These are phyloP conservation scores for Chaetodon auriga DNA, from an alignment of 2,113 vertebrate species.

Conservation along the genomic window DNA sequence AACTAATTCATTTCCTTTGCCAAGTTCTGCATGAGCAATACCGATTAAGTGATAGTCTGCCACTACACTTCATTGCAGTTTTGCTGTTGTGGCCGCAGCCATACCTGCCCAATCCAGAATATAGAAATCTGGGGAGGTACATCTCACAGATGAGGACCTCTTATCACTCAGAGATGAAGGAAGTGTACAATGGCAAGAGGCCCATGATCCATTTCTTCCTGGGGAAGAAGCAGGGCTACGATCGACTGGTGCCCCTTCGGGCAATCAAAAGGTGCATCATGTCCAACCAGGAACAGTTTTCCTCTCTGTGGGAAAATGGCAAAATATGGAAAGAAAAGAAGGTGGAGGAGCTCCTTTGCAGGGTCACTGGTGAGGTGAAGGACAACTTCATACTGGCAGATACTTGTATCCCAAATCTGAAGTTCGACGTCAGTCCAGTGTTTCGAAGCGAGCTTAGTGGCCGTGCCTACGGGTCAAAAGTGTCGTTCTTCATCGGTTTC, in stretches of 20 bases:
- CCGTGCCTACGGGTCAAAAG: background rate
- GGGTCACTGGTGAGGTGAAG: constrained; percentile 52
- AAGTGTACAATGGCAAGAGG: constrained; percentile 65
- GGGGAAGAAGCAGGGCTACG: constrained; percentile 69
- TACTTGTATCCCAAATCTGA: constrained; percentile 44
- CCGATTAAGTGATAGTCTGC: constrained; percentile 31
- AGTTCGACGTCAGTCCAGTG: constrained; percentile 67
- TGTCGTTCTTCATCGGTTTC: constrained; percentile 81
- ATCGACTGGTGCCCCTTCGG: constrained; percentile 54
- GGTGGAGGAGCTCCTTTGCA: constrained; percentile 62
- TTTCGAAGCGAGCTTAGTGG: constrained; percentile 69
- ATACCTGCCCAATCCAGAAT: fast-evolving
- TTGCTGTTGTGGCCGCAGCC: constrained; percentile 73
- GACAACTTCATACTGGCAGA: constrained; percentile 34
- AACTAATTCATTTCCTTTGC: fast-evolving
- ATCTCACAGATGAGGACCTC: constrained; percentile 70
- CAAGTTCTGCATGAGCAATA: background rate
- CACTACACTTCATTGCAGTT: constrained; percentile 72
- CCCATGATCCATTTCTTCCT: constrained; percentile 76
- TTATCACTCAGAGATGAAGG: constrained; percentile 62
- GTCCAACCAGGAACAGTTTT: constrained; percentile 32
- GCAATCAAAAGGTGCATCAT: constrained; percentile 31
- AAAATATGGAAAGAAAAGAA: constrained; percentile 68
- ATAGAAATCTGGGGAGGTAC: constrained; percentile 16
- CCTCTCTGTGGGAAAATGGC: constrained; percentile 68